Evolutionary conservation across 2,797 vertebrate species (phyloP).

Genomic region (Scomberomorus guttatus): DNA sequence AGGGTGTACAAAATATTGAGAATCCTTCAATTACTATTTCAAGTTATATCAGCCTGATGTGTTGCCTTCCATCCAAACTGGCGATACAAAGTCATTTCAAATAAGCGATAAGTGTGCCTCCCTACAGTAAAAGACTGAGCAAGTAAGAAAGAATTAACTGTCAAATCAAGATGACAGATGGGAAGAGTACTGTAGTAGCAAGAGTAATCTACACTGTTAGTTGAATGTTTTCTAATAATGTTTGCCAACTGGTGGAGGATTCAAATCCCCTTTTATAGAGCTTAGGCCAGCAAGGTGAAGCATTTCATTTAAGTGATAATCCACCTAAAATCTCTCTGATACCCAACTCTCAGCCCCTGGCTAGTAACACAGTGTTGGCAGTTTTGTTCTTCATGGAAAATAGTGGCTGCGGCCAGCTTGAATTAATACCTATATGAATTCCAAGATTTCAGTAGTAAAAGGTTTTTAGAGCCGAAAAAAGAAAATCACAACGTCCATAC

Average conservation of each 20-base stretch:
- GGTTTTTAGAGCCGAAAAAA: no score
- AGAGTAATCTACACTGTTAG: not conserved
- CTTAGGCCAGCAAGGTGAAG: conserved; percentile 13
- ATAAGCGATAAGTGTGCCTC: conserved; percentile 3
- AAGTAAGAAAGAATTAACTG: conserved; percentile 7
- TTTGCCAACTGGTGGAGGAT: conserved; percentile 17
- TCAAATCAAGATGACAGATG: conserved; percentile 8
- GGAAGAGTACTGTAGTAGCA: conserved; percentile 3
- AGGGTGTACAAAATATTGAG: conserved; percentile 13
- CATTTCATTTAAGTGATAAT: conserved; percentile 37
- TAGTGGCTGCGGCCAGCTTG: not conserved
- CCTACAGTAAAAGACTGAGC: not conserved
- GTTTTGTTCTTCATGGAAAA: conserved; percentile 6
- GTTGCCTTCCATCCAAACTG: conserved; percentile 4
- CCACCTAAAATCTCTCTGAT: not conserved
- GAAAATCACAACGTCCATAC: not conserved
- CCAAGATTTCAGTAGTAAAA: no score
- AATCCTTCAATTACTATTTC: conserved; percentile 20
- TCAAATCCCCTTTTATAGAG: not conserved
- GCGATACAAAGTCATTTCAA: conserved; percentile 17
- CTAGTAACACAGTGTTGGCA: not conserved
- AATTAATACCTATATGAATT: conserved; percentile 11
- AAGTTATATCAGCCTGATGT: conserved; percentile 6
- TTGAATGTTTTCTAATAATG: not conserved
- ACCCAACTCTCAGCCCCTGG: not conserved